Conservation (phyloP, 2,113 vertebrate genomes). For the Ursus arctos region DNA sequence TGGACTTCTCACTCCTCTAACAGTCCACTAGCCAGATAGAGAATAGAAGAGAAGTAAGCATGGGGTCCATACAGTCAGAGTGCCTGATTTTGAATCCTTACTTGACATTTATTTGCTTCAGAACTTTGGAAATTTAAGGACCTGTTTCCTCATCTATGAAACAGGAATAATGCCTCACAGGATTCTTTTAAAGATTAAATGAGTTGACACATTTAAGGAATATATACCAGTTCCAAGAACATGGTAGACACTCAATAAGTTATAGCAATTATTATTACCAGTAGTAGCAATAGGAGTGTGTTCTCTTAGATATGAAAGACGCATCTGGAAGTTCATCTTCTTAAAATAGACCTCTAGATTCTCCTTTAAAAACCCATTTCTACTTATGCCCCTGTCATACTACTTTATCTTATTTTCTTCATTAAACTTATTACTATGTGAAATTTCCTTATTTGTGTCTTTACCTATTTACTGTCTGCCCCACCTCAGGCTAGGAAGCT, state of each 20-base stretch:
- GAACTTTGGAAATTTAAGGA: constrained; percentile 71
- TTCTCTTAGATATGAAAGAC: neutral
- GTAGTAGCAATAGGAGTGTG: neutral
- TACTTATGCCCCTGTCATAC: neutral
- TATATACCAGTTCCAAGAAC: neutral
- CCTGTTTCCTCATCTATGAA: neutral
- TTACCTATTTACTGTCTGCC: neutral
- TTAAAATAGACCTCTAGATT: neutral
- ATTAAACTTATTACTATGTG: neutral
- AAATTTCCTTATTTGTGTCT: neutral
- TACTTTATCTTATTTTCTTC: neutral
- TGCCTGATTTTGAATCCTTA: constrained; percentile 77
- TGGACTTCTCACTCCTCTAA: neutral
- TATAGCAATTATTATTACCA: neutral
- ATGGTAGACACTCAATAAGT: neutral
- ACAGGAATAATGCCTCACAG: neutral
- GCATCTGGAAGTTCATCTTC: neutral
- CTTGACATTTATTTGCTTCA: constrained; percentile 71
- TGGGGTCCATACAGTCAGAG: constrained; percentile 1
- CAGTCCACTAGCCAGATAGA: neutral
- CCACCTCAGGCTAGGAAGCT: neutral
- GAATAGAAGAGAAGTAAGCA: constrained; percentile 8
- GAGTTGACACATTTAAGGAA: neutral
- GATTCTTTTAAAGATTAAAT: neutral
- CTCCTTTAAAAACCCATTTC: neutral